A percentile compares a stretch with the other conserved stretches of the same genome.
These are phyloP conservation scores for Chloropsis cyanopogon DNA, from an alignment of 2,113 vertebrate species.

Conservation along the genomic window DNA sequence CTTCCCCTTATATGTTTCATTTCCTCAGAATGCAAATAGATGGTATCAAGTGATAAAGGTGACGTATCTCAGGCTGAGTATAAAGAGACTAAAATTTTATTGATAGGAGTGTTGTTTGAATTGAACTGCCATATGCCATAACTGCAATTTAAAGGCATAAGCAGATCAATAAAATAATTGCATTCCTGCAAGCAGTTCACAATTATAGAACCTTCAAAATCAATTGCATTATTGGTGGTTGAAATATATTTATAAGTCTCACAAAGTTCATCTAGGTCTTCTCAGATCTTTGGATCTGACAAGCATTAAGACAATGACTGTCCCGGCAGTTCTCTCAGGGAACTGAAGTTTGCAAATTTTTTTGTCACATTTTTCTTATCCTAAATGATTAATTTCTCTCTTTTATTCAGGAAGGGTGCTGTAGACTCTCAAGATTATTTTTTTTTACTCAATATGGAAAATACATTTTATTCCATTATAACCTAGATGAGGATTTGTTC, in stretches of 20 bases:
- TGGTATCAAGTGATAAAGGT: background rate
- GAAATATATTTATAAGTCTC: background rate
- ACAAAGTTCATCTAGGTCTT: background rate
- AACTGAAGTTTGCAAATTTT: background rate
- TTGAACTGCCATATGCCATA: background rate
- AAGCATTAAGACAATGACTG: background rate
- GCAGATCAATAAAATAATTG: background rate
- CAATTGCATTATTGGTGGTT: background rate
- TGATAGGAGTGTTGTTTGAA: background rate
- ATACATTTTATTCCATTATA: background rate
- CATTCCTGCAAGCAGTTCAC: background rate
- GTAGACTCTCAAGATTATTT: background rate
- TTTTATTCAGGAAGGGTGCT: background rate
- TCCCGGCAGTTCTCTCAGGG: background rate
- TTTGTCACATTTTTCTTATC: background rate
- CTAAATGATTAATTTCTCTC: background rate
- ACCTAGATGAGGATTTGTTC: background rate
- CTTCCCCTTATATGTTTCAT: background rate
- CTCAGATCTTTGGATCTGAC: background rate
- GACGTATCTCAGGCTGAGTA: background rate
- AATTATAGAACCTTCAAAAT: background rate
- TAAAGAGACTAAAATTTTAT: background rate
- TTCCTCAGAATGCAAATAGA: background rate
- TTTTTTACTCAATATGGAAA: background rate
- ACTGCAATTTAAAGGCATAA: background rate